Conservation (phyloP, 2,113 vertebrate species). For the Cromileptes altivelis region DNA sequence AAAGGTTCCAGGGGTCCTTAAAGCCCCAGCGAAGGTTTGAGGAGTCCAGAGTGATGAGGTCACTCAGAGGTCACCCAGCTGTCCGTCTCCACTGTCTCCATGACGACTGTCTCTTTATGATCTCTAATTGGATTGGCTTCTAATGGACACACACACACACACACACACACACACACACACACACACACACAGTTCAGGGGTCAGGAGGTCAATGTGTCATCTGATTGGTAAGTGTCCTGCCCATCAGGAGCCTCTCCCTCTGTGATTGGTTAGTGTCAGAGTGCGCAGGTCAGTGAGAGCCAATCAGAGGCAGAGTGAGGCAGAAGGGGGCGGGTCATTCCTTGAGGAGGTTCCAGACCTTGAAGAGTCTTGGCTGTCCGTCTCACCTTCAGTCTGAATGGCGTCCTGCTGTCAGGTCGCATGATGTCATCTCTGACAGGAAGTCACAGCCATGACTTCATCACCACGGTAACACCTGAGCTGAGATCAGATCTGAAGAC, state of each 20-base stretch:
- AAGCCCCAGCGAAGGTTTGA: neutral
- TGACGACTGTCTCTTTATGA: constrained; percentile 33
- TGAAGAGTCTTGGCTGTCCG: neutral
- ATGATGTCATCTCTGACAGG: too few relatives aligned
- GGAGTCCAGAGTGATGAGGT: constrained; percentile 2
- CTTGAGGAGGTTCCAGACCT: neutral
- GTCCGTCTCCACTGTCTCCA: constrained; percentile 20
- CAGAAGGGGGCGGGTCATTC: too few relatives aligned
- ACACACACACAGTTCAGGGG: constrained; percentile 6
- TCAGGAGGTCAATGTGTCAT: constrained; percentile 14
- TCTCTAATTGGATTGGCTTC: constrained; percentile 49
- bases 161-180: neutral
- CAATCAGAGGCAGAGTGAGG: too few relatives aligned
- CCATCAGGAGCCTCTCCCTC: too few relatives aligned
- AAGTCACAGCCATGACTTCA: neutral
- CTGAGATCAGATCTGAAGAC: constrained; percentile 1
- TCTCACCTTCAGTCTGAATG: too few relatives aligned
- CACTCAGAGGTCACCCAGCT: constrained; percentile 42
- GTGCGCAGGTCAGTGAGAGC: too few relatives aligned
- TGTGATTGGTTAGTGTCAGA: neutral
- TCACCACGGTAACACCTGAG: neutral
- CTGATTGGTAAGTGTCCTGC: neutral
- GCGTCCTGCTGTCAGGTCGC: too few relatives aligned
- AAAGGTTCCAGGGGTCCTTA: too few relatives aligned
- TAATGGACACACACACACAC: neutral